These are phyloP conservation scores for Dinomys branickii DNA, from an alignment of 2,113 vertebrate genomes.

Conservation along the genomic window DNA sequence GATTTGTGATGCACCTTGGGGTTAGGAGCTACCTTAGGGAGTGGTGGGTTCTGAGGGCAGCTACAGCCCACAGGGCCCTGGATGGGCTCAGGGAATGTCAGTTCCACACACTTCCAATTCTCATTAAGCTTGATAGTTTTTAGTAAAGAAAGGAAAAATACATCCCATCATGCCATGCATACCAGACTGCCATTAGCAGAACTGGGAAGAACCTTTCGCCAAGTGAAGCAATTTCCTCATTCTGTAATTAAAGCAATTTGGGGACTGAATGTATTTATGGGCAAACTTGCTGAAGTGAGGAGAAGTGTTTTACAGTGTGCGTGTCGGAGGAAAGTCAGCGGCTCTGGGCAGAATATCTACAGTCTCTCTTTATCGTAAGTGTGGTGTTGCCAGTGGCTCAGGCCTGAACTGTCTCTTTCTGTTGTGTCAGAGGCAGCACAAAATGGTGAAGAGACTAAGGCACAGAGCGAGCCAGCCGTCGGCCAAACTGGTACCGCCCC, in stretches of 20 bases:
- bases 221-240: conserved; percentile 78
- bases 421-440: not conserved
- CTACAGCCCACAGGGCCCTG: conserved; percentile 29
- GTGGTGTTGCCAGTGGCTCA: accelerated
- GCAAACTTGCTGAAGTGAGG: conserved; percentile 79
- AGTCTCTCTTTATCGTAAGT: not conserved
- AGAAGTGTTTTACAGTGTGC: conserved; percentile 27
- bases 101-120: conserved; percentile 63
- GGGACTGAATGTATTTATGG: conserved; percentile 81
- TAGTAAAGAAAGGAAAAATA: not conserved
- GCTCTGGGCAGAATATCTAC: conserved; percentile 41
- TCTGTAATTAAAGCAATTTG: conserved; percentile 82
- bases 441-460: conserved; percentile 41
- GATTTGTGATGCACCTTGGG: not conserved
- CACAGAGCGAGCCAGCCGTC: not conserved
- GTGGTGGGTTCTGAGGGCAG: conserved; percentile 38
- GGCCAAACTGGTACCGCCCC: not conserved
- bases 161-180: conserved; percentile 52
- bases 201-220: conserved; percentile 71
- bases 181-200: conserved; percentile 72
- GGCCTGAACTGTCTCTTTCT: conserved; percentile 6
- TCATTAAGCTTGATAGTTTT: conserved; percentile 63
- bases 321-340: conserved; percentile 30
- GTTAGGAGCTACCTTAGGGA: not conserved
- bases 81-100: conserved; percentile 64